phyloP scores from a whole-genome alignment of 2,797 vertebrate species.

The Sebastes jordani region DNA sequence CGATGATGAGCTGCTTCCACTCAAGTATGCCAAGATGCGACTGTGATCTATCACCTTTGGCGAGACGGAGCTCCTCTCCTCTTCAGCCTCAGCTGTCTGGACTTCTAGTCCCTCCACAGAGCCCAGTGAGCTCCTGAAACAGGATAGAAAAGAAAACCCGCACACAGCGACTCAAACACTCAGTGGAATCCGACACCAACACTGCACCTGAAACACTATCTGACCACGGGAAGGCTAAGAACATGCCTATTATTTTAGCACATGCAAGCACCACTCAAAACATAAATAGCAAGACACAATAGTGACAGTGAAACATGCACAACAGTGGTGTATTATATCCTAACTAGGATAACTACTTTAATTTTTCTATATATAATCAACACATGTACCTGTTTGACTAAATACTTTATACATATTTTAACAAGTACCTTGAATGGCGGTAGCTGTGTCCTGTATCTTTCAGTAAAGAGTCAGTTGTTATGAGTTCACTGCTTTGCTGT shows the following conservation, averaged over 20 bases:
- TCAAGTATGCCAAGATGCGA: conserved; percentile 43
- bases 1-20: conserved; percentile 2
- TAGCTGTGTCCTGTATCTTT: not conserved
- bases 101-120: conserved; percentile 35
- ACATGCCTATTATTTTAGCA: conserved; percentile 44
- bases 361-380: not conserved
- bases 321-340: not conserved
- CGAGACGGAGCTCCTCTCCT: conserved; percentile 35
- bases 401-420: not conserved
- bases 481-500: conserved; percentile 22
- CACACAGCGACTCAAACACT: conserved; percentile 42
- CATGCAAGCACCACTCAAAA: conserved; percentile 31
- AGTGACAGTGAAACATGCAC: not conserved
- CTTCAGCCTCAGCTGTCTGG: conserved; percentile 32
- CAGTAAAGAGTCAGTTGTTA: not conserved
- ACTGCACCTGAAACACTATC: conserved; percentile 62
- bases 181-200: conserved; percentile 65
- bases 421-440: conserved; percentile 46
- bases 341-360: not conserved
- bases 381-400: not conserved
- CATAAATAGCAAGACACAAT: conserved; percentile 12
- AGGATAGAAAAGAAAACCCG: conserved; percentile 33
- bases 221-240: conserved; percentile 44
- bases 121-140: conserved; percentile 43
- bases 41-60: conserved; percentile 36